Evolutionary conservation across 2,113 vertebrate species (phyloP), one percentile per base, ranked within the genome.

Genomic region (Calonectris borealis): DNA sequence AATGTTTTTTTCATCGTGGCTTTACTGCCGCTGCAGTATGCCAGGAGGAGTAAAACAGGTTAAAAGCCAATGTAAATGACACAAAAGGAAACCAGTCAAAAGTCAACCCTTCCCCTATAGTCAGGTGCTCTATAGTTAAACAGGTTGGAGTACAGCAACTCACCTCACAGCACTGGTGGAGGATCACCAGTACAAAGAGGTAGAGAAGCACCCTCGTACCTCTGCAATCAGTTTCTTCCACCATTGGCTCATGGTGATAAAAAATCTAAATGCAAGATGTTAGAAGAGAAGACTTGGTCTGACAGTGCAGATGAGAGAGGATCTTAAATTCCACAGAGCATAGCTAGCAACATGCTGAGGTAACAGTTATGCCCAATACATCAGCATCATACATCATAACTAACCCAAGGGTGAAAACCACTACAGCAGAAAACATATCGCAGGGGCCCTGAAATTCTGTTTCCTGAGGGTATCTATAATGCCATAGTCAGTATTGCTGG

Each of bases 331-430:
- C 52, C 57, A 46, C 42, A 69, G 40, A 84, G n/a, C 42, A 86
- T 3, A 71, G 65, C 60, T 55, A 82, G 61, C 75, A 93, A 61
- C 51, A 38, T 91, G 95, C 86, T 95, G 95, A 93, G 86, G 77
- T 91, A 89, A 93, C 77, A 82, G 61, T 93, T 95, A 65, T 76
- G 88, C 57, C 80, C 64, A 79, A 61, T 25, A 65, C 52, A 82
- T 88, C 90, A 92, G 65, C 54, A 60, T 84, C 80, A 69, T 60
- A 88, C 71, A 88, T 48, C 69, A 71, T 31, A 76, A 78, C 40
- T 79, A 84, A 60, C 86, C 77, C 27, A 75, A 52, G 92, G 86
- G 65, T 69, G 44, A 88, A 94, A 95, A 77, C 57, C 42, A 60
- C 48, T 65, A 42, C 61, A 84, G 80, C 69, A 95, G 88, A 96